Conservation (phyloP, 2,797 vertebrate genomes). For the Aplochiton taeniatus region DNA sequence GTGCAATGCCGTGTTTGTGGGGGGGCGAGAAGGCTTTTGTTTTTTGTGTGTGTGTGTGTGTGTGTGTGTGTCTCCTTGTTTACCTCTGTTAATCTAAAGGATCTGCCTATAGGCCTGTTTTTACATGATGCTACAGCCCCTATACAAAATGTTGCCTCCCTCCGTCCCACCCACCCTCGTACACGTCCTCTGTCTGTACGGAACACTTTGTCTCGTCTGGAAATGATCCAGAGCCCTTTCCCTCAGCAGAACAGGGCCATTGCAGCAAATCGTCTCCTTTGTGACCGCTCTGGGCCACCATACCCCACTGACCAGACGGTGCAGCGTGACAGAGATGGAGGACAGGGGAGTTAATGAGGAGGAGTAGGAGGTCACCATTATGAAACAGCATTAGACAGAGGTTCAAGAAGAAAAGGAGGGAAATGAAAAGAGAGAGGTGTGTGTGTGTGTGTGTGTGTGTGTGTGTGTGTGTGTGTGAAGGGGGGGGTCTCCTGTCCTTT, state of each 20-base stretch:
- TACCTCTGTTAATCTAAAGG: background rate
- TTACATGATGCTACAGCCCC: background rate
- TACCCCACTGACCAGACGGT: constrained; percentile 37
- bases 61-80: background rate
- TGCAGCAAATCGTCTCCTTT: constrained; percentile 47
- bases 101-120: no score
- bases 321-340: constrained; percentile 22
- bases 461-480: no score
- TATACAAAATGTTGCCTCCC: constrained; percentile 22
- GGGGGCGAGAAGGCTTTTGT: background rate
- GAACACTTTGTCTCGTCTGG: constrained; percentile 39
- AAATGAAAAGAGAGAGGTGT: constrained; percentile 8
- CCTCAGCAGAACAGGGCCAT: constrained; percentile 37
- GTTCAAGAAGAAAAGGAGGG: background rate
- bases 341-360: constrained; percentile 7
- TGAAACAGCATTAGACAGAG: constrained; percentile 17
- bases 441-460: no score
- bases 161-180: background rate
- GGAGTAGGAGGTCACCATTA: constrained; percentile 18
- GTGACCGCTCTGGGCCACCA: constrained; percentile 47
- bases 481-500: constrained; percentile 16
- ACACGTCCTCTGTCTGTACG: no score
- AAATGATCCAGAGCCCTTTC: constrained; percentile 41
- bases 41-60: background rate
- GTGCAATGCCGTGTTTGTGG: background rate